Evolutionary conservation across 35 echinoderm and acorn worm species (phyloP).

Genomic region (Eucidaris tribuloides): DNA sequence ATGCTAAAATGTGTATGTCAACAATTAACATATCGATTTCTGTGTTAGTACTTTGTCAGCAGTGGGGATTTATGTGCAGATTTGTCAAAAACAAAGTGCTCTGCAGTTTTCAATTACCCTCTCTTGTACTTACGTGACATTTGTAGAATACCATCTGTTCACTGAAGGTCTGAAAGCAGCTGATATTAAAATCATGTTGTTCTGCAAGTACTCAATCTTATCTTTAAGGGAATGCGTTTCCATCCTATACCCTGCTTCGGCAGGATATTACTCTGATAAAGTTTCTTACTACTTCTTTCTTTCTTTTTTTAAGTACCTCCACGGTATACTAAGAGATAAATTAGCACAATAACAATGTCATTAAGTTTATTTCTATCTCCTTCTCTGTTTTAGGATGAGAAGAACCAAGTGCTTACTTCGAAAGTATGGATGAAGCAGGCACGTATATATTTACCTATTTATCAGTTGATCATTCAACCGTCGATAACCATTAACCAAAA

Average conservation of each 20-base stretch:
- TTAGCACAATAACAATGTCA: not conserved
- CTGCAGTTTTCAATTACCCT: too few relatives aligned
- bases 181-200: too few relatives aligned
- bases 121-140: too few relatives aligned
- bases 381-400: constrained; percentile 69
- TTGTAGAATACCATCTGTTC: too few relatives aligned
- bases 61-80: too few relatives aligned
- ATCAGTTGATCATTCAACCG: not conserved
- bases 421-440: constrained; percentile 85
- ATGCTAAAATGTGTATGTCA: too few relatives aligned
- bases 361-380: not conserved
- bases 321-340: not conserved
- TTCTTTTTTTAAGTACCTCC: not conserved
- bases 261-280: not conserved
- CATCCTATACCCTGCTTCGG: not conserved
- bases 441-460: not conserved
- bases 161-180: too few relatives aligned
- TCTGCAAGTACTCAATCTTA: not conserved
- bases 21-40: too few relatives aligned
- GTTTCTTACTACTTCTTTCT: not conserved
- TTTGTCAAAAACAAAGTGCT: too few relatives aligned
- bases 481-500: not conserved
- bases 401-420: constrained; percentile 68
- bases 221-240: not conserved
- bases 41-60: too few relatives aligned